phyloP scores from a whole-genome alignment of 2,888 invertebrate genomes.

The Heteropelma amictum region DNA sequence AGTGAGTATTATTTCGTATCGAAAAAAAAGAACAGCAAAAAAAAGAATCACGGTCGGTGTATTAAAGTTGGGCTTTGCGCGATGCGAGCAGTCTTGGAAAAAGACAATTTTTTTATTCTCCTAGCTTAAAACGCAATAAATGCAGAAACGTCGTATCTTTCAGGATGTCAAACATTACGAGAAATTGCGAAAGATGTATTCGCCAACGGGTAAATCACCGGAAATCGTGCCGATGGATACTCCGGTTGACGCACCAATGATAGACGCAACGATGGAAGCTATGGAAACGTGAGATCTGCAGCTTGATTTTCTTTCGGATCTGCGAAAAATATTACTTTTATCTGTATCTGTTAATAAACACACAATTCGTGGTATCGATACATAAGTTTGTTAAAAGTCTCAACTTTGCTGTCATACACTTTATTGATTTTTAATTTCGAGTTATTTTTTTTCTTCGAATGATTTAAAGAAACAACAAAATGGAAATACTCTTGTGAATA shows the following conservation, averaged over 20 bases:
- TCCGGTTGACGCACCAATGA: conserved; percentile 61
- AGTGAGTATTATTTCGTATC: conserved; percentile 74
- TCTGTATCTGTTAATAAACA: conserved; percentile 53
- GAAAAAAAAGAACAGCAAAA: background rate
- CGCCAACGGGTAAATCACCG: conserved; percentile 79
- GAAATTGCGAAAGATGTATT: conserved; percentile 84
- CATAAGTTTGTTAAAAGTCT: conserved; percentile 40
- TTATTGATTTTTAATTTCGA: background rate
- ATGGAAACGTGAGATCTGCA: conserved; percentile 69
- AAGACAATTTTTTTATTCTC: background rate
- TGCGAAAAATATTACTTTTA: conserved; percentile 40
- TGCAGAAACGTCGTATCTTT: conserved; percentile 18
- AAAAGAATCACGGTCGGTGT: no score
- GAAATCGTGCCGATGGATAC: conserved; percentile 81
- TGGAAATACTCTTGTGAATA: no score
- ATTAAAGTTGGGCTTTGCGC: no score
- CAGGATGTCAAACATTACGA: conserved; percentile 89
- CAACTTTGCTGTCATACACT: background rate
- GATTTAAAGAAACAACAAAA: background rate
- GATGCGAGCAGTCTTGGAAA: no score
- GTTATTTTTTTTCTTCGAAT: background rate
- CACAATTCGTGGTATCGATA: conserved; percentile 43
- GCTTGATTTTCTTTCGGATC: conserved; percentile 32
- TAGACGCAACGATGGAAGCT: conserved; percentile 71
- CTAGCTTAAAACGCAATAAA: background rate